Base-by-base conservation (phyloP, 1,140 invertebrate species). In the Anastrepha obliqua region DNA sequence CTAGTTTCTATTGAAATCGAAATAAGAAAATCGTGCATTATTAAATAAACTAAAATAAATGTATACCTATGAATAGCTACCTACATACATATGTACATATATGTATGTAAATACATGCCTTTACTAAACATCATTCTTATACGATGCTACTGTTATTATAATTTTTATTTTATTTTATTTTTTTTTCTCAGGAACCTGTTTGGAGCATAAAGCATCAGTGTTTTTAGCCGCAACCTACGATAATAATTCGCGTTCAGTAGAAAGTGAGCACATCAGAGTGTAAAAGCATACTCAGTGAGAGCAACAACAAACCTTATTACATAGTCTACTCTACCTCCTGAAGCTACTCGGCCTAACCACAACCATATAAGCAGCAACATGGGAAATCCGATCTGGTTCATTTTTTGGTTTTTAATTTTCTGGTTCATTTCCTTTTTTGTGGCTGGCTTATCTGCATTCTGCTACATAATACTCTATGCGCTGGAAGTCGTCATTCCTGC, bases 331-430 rank as follows among this genome's bases (percentile, higher is more conserved):
- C 51, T 55, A 5, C 51, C 64, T 29, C 6, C n/a, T 29, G 15
- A 9, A 74, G 5, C 64, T 4, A 39, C 64, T 13, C 5, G n/a
- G 15, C 3, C n/a, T 47, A 15, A 81, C 17, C 74, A 7, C 44
- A 86, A 62, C 11, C 20, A 62, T 6, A 29, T 58, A 85, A 86
- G 2, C 74, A 87, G 9, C 60, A 88, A 86, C 58, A 94, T 94
- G 94, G 92, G 90, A n/a, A 95, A 95, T 93, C 92, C 94, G 58
- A 60, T 96, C 13, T 96, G 95, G 94, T 96, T 95, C 67, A 94
- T 98, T 58, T 94, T 98, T 87, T 98, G 97, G 97, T 94, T 97
- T 1, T 89, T 97, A 8, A 95, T 97, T 87, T 94, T 97, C n/a
- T 95, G 97, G 89, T 95, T 97, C 87, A 92, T 97, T 85, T 95